Evolutionary conservation across 2,888 invertebrate genomes (phyloP).

Genomic region (Ectemnius continuus): DNA sequence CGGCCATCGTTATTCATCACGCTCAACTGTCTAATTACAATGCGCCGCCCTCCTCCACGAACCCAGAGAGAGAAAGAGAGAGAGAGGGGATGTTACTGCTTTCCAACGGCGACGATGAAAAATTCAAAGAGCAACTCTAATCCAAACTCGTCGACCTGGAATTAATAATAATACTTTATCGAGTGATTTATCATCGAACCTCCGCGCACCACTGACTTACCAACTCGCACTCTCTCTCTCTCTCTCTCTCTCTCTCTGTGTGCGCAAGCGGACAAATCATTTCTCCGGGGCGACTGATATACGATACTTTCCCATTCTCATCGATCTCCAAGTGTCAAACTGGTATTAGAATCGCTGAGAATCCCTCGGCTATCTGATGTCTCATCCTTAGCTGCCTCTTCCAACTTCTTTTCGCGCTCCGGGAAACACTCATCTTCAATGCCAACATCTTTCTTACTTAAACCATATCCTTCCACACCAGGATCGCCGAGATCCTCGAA

Average conservation of each 20-base stretch:
- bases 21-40: conserved; percentile 58
- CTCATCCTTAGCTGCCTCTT: conserved; percentile 32
- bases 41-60: too few relatives aligned
- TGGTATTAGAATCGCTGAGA: conserved; percentile 55
- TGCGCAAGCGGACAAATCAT: conserved; percentile 46
- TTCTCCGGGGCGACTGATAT: conserved; percentile 41
- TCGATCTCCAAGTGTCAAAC: conserved; percentile 62
- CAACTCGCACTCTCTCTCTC: too few relatives aligned
- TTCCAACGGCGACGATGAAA: conserved; percentile 43
- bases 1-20: conserved; percentile 56
- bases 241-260: too few relatives aligned
- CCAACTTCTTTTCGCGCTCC: background rate
- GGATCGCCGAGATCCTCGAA: background rate
- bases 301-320: conserved; percentile 61
- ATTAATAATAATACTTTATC: too few relatives aligned
- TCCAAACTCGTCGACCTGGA: conserved; percentile 22
- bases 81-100: too few relatives aligned
- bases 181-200: conserved; percentile 35
- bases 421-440: background rate
- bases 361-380: conserved; percentile 37
- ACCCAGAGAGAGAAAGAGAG: too few relatives aligned
- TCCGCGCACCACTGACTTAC: conserved; percentile 37
- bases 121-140: conserved; percentile 45
- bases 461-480: background rate
- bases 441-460: background rate